Conservation (phyloP, 2,113 vertebrate species). For the Hippocampus abdominalis region DNA sequence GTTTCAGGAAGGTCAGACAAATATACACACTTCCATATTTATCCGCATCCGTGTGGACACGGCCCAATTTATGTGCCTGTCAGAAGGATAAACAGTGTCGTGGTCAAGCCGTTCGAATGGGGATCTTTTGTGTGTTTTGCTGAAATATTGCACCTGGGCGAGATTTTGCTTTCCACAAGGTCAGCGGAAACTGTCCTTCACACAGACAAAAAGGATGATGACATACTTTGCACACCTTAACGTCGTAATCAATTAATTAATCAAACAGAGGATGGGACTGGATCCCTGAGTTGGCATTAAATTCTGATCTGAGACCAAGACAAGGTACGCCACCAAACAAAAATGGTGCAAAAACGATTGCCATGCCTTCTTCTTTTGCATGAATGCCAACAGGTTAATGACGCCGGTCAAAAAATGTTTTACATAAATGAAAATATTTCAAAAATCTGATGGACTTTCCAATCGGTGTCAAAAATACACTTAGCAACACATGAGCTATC, state of each 20-base stretch:
- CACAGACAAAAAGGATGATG: not conserved
- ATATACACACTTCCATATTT: constrained; percentile 38
- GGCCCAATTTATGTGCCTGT: constrained; percentile 41
- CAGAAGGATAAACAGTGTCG: constrained; percentile 51
- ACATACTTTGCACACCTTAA: not conserved
- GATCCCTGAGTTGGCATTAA: not conserved
- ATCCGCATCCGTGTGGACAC: constrained; percentile 52
- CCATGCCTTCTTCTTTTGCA: no score
- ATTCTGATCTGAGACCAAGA: not conserved
- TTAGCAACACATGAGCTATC: no score
- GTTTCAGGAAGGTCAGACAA: constrained; percentile 32
- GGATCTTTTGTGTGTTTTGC: constrained; percentile 36
- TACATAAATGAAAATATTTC: no score
- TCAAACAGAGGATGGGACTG: not conserved
- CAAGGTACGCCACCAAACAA: no score
- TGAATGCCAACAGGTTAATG: no score
- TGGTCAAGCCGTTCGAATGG: constrained; percentile 44
- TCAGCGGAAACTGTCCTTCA: constrained; percentile 9
- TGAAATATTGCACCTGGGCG: constrained; percentile 26
- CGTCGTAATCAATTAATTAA: not conserved
- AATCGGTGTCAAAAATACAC: no score
- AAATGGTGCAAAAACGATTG: no score
- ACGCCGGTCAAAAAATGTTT: no score
- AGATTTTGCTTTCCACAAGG: constrained; percentile 28
- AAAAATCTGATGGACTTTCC: no score